Evolutionary conservation across 2,888 invertebrate genomes (phyloP).

Genomic region (Nasonovia ribisnigri): DNA sequence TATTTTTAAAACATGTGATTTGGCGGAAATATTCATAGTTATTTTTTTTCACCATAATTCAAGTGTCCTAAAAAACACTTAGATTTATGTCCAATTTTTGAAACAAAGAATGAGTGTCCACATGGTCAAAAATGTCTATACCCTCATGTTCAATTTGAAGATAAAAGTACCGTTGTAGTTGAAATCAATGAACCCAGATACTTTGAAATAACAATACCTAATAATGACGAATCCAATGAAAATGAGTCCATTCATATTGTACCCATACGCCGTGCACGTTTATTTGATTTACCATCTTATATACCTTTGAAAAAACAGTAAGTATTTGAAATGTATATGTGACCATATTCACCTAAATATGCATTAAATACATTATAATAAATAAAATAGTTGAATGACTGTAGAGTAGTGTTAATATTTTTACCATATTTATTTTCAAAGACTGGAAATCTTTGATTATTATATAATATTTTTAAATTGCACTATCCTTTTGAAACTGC

Average conservation of each 20-base stretch:
- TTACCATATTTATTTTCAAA: not conserved
- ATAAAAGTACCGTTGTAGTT: slow-evolving; percentile 17
- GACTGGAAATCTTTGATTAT: not conserved
- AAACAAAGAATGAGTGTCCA: slow-evolving; percentile 58
- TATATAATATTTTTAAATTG: not conserved
- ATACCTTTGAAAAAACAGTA: slow-evolving; percentile 55
- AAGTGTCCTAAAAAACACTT: slow-evolving; percentile 64
- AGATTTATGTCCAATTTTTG: slow-evolving; percentile 60
- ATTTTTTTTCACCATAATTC: slow-evolving; percentile 56
- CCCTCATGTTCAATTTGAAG: slow-evolving; percentile 39
- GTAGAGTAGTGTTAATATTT: not conserved
- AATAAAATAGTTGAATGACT: not conserved
- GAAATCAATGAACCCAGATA: slow-evolving; percentile 57
- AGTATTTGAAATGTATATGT: not conserved
- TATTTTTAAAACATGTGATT: slow-evolving; percentile 7
- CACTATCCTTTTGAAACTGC: not conserved
- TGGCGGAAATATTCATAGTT: slow-evolving; percentile 22
- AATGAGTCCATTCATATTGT: slow-evolving; percentile 49
- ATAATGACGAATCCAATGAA: slow-evolving; percentile 26
- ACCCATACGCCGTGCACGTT: slow-evolving; percentile 50
- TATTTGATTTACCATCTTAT: slow-evolving; percentile 53
- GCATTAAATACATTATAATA: not conserved
- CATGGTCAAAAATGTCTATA: slow-evolving; percentile 59
- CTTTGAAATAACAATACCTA: slow-evolving; percentile 52
- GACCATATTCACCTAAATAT: not conserved